Conservation (phyloP, 2,888 invertebrate genomes). For the Drosophila kambysellisi region DNA sequence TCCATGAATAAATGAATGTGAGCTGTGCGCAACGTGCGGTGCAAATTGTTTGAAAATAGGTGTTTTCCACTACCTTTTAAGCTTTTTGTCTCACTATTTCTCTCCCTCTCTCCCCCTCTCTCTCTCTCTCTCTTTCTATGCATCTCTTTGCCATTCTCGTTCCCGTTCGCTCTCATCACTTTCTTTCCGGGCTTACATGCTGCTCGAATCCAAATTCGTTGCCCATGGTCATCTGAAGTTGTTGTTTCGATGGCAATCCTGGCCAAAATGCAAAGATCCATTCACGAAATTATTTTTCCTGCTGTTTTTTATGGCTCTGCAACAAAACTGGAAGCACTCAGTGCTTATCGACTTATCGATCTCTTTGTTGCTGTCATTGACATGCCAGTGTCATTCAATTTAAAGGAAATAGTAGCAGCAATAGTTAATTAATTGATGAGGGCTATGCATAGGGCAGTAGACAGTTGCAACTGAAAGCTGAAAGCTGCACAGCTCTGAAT, state of each 20-base stretch:
- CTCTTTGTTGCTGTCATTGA: background rate
- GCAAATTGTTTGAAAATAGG: conserved; percentile 23
- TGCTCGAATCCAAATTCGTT: background rate
- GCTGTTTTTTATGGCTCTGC: background rate
- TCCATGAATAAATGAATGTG: conserved; percentile 16
- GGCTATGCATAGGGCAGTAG: background rate
- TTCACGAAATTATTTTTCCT: background rate
- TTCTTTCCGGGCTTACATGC: background rate
- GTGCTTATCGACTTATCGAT: conserved; percentile 4
- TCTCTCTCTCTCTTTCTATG: background rate
- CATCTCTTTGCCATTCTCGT: background rate
- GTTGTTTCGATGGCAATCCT: background rate
- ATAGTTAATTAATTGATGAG: conserved; percentile 1
- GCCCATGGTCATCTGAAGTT: background rate
- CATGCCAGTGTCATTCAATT: background rate
- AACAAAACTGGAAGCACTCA: background rate
- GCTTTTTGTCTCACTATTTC: too few relatives aligned
- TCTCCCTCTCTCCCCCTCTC: background rate
- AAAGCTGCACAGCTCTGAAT: background rate
- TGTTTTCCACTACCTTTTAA: conserved; percentile 11
- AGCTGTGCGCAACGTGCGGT: conserved; percentile 25
- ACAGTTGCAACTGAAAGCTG: background rate
- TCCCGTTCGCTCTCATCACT: background rate
- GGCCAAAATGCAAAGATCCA: background rate
- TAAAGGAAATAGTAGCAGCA: background rate